Percentiles rank a stretch among this genome's conserved stretches.
phyloP scores from a whole-genome alignment of 2,113 vertebrate genomes.

The Poecile atricapillus region DNA sequence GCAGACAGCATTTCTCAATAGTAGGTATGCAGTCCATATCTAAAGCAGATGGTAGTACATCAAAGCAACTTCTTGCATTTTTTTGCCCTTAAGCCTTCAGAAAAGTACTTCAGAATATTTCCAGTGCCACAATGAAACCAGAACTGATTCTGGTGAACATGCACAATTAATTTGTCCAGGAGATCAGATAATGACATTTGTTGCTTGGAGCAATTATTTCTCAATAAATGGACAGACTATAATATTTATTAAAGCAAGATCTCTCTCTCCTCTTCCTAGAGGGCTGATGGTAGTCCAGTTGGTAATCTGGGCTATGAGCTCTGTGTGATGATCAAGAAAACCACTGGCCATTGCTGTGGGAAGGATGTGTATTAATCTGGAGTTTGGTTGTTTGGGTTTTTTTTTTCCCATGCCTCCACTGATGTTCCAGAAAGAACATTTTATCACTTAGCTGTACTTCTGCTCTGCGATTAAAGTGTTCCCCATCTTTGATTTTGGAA shows the following conservation, averaged over 20 bases:
- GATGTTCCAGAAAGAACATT: neutral
- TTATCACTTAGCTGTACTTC: neutral
- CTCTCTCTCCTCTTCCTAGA: neutral
- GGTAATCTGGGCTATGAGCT: neutral
- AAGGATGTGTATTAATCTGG: neutral
- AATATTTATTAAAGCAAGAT: neutral
- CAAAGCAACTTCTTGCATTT: neutral
- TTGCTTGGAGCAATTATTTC: neutral
- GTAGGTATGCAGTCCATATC: neutral
- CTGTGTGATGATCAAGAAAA: neutral
- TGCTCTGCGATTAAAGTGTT: neutral
- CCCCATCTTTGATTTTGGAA: neutral
- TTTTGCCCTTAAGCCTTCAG: neutral
- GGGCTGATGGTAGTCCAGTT: neutral
- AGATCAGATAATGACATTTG: neutral
- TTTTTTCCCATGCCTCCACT: neutral
- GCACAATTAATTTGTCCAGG: neutral
- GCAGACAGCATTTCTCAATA: neutral
- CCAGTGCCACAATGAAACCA: neutral
- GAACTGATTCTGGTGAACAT: neutral
- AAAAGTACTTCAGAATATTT: neutral
- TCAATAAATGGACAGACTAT: neutral
- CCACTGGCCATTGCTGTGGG: neutral
- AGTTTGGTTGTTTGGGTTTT: neutral
- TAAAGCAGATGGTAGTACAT: neutral